Evolutionary conservation across 2,888 invertebrate genomes (phyloP).

Genomic region (Steinernema carpocapsae): DNA sequence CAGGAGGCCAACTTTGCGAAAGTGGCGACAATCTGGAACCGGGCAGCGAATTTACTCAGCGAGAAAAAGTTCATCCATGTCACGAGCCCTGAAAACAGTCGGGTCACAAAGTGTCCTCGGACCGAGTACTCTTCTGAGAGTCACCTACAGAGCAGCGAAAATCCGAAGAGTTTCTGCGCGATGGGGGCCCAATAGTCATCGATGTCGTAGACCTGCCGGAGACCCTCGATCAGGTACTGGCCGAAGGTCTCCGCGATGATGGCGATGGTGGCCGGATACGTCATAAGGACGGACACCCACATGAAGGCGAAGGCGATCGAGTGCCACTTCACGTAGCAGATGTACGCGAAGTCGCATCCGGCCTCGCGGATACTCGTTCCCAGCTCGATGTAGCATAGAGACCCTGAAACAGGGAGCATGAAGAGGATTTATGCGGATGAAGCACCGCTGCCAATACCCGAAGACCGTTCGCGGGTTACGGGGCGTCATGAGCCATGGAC

Average conservation of each 20-base stretch:
- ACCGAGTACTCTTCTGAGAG: constrained; percentile 12
- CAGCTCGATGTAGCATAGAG: constrained; percentile 67
- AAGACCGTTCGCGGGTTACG: constrained; percentile 5
- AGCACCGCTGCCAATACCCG: neutral
- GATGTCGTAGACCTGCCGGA: constrained; percentile 61
- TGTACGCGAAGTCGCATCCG: constrained; percentile 68
- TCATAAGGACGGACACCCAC: constrained; percentile 68
- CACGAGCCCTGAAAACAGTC: constrained; percentile 55
- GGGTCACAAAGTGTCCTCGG: neutral
- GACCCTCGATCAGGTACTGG: constrained; percentile 55
- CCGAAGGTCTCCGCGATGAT: constrained; percentile 67
- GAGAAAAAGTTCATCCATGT: constrained; percentile 69
- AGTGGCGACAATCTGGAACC: constrained; percentile 67
- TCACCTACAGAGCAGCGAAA: constrained; percentile 61
- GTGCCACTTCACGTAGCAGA: constrained; percentile 60
- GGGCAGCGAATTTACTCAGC: constrained; percentile 64
- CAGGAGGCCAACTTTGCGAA: constrained; percentile 64
- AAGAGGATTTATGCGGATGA: constrained; percentile 3
- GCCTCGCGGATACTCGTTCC: constrained; percentile 66
- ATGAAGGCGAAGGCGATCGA: constrained; percentile 65
- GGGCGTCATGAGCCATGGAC: constrained; percentile 2
- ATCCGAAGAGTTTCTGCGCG: constrained; percentile 66
- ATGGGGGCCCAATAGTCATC: constrained; percentile 55
- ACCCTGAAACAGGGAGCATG: too few relatives aligned
- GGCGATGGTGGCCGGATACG: constrained; percentile 67